Evolutionary conservation across 2,888 invertebrate genomes (phyloP), one percentile per base, ranked within the genome.

Genomic region (Rotaria sp.): DNA sequence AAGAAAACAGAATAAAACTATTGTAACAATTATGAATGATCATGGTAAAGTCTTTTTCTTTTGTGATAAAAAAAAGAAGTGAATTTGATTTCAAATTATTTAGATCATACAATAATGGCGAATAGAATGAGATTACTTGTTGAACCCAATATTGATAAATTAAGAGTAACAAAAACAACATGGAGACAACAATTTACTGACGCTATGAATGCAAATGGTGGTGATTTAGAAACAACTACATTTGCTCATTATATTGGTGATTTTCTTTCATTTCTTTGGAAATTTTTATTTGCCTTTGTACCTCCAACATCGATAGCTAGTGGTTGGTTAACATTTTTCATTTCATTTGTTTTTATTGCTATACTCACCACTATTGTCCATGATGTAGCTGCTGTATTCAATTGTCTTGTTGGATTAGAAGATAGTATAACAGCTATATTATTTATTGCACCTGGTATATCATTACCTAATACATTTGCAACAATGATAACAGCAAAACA

Each of bases 381-480:
- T 41, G 93, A 93, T 88, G 89, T 93, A 87, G 93, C 93, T 5
- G 88, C 91, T 50, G 92, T 93, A 85, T 93, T 93, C 89, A 93
- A 93, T 24, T 93, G 93, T 88, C 89, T 93, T 85, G 92, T 93
- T 85, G 92, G 92, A 38, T 90, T 93, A 5, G 90, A 92, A 85
- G 92, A 93, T 87, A 89, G 91, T 24, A 92, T 93, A n/a, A 93
- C 93, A 24, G 91, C 91, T 87, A 91, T 91, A 85, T 90, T 90
- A 2, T 89, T 35, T 24, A 74, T 41, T 26, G 57, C 75, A 24
- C 52, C 50, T n/a, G 93, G 93, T 85, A 93, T 93, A 8, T 92
- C 92, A 84, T 90, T 93, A 86, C 93, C 93, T 0, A 93, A 93
- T 89, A 92, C 93, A 8, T 93, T 93, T 89, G 93, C 93, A 38